Evolutionary conservation across 2,888 invertebrate genomes (phyloP), one percentile per base, ranked within the genome.

Genomic region (Drosophila fulvimacula): DNA sequence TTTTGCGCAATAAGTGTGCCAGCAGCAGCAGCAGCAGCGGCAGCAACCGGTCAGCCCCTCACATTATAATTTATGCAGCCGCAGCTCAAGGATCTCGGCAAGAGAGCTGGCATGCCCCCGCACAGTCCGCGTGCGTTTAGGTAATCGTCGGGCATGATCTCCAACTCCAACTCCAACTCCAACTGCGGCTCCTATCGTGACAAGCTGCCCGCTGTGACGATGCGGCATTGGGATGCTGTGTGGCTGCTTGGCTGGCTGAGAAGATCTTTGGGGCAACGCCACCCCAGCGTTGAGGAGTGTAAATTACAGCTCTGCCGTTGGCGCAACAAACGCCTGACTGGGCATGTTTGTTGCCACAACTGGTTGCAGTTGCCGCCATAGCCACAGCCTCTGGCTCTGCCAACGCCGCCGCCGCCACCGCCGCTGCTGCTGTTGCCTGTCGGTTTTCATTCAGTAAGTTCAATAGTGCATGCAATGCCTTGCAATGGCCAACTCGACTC

Each of bases 1-100:
- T 41, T 42, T 86, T 86, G 86, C 86, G 89, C 86, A 86, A 89
- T 86, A 86, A 86, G 86, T 86, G 86, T 86, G 86, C 86, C 86
- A 86, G 76, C 73, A 69, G 46, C 67, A 86, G 76, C 73, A 69
- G 44, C 10, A 30, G 61, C 42, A 42, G 24, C 66, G 51, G 57
- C 78, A 68, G 76, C 79, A 79, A 82, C 83, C 86, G 88, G 86
- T 88, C 86, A 85, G 76, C 71, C 82, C 69, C 75, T 79, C 79
- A 76, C 72, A 76, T 67, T 79, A 84, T 89, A 86, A 86, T 86
- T 86, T 86, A 86, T 86, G 82, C 87, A 77, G 86, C 72, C 76
- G 78, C 76, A 69, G 80, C 85, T 86, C 86, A 89, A 86, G 86
- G 86, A 89, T 86, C 85, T 86, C 55, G 46, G 53, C 48, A 51